These are phyloP conservation scores for Campylomormyrus tamandua DNA, from an alignment of 2,113 vertebrate species.

Conservation along the genomic window DNA sequence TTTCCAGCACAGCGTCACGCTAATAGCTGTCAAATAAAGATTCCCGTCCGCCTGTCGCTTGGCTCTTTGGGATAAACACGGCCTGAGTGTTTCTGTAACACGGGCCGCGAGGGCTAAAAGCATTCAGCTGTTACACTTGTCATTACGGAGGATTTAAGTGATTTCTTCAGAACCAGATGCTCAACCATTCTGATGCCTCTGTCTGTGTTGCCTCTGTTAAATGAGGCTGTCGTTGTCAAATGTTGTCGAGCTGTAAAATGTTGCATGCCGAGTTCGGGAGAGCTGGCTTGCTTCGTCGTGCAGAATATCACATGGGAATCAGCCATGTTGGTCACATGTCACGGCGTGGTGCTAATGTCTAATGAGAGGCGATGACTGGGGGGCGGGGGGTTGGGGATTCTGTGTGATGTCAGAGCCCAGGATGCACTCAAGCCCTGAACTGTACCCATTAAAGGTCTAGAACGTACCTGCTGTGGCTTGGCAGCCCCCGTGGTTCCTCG, in stretches of 20 bases:
- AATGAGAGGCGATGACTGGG: not conserved
- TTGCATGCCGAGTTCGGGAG: not conserved
- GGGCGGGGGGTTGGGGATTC: not conserved
- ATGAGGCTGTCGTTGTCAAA: not conserved
- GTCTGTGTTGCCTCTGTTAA: too few relatives aligned
- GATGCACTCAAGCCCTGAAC: not conserved
- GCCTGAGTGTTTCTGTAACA: not conserved
- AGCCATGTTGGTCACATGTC: not conserved
- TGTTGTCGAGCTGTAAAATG: not conserved
- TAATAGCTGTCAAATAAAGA: slow-evolving; percentile 2
- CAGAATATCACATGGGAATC: not conserved
- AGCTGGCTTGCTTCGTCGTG: not conserved
- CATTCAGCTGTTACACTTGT: not conserved
- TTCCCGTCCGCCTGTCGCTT: not conserved
- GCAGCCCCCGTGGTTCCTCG: not conserved
- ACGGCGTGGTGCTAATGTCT: not conserved
- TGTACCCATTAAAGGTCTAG: not conserved
- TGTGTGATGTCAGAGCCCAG: not conserved
- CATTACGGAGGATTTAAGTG: not conserved
- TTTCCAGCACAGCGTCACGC: not conserved
- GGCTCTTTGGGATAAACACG: not conserved
- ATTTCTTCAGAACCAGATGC: not conserved
- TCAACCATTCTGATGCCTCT: not conserved
- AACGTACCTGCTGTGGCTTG: not conserved
- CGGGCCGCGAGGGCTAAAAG: not conserved